Base-by-base conservation (phyloP, 2,888 invertebrate genomes). In the Psococerastis gibbosa region DNA sequence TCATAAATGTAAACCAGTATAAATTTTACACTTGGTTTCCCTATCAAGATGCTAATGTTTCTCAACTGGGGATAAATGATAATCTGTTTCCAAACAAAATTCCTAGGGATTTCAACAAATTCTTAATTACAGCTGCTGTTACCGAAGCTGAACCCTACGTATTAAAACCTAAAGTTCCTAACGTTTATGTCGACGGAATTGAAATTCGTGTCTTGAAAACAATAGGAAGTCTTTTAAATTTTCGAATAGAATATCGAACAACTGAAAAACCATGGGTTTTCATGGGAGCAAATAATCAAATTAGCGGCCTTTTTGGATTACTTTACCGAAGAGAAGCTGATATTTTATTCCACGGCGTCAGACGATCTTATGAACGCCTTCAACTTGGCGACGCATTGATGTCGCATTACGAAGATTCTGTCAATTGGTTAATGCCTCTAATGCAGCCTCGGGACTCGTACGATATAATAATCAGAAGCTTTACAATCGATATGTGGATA, bases 31-130 rank as follows among this genome's bases (percentile, higher is more conserved):
- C 27, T 11, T 27, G 27, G 27, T 27, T 9, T 11, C 27, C 27
- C 11, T 27, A 27, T 27, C 27, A 27, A 6, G 11, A 11, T 27
- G 27, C 6, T 9, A 11, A 27, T 11, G 27, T 27, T 27, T 6
- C 11, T 27, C 27, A 27, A 27, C 6, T 27, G 11, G 8, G 11
- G 11, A 11, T 6, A 9, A 27, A 27, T 38, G 38, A 20, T 3
- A 38, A 38, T 38, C 22, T 38, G n/a, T 38, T 38, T 17, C 38
- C 38, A 20, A 17, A 38, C 22, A 38, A 38, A 20, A 38, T 38
- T 18, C 38, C 38, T 6, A 3, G 18, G 3, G 18, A 38, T 20
- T 38, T 38, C 22, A 38, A 20, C n/a, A 11, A 20, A 5, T 20
- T 3, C 8, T 3, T 20, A 3, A 6, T 38, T n/a, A 38, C 15